Base-by-base conservation (phyloP, 2,888 invertebrate species). In the Prenolepis imparis region DNA sequence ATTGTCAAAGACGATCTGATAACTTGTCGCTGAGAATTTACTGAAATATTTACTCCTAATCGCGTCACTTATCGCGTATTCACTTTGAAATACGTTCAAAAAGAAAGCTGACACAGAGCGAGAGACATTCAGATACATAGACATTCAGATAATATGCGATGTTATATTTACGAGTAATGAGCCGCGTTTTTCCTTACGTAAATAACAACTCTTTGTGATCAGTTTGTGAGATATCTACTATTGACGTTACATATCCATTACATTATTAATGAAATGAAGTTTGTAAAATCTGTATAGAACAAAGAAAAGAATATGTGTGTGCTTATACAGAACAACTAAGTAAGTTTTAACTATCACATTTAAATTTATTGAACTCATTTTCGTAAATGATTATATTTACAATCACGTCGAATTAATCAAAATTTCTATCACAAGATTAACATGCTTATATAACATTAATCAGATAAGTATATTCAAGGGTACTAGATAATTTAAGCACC, bases 11-110 rank as follows among this genome's bases (percentile, higher is more conserved):
- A 67, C 21, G 6, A 44, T 41, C 12, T 18, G 6, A 32, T 41
- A 57, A 59, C 8, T 41, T 15, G 21, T 77, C 28, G 55, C 36
- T 36, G 36, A 36, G 5, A 5, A 36, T 36, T 36, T 36, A 36
- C 5, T 36, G 36, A 36, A 78, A 78, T 67, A 66, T 77, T 77
- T 8, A 63, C 12, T 4, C 1, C 3, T n/a, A n/a, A n/a, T n/a
- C n/a, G n/a, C n/a, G n/a, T n/a, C n/a, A n/a, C 3, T 55, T 44
- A 32, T 68, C 5, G 9, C n/a, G 8, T 63, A 63, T 63, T 77
- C n/a, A 36, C 48, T 21, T 68, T 59, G 18, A 21, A 28, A 68
- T 0, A 6, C 15, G 41, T 21, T 67, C 9, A 41, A 57, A 41
- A 59, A 21, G 41, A 57, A 57, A 57, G 3, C 6, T 24, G 15